A percentile compares a stretch with the other conserved stretches of the same genome.
Evolutionary conservation across 2,113 vertebrate genomes (phyloP).

Genomic region (Cinclus mexicanus): DNA sequence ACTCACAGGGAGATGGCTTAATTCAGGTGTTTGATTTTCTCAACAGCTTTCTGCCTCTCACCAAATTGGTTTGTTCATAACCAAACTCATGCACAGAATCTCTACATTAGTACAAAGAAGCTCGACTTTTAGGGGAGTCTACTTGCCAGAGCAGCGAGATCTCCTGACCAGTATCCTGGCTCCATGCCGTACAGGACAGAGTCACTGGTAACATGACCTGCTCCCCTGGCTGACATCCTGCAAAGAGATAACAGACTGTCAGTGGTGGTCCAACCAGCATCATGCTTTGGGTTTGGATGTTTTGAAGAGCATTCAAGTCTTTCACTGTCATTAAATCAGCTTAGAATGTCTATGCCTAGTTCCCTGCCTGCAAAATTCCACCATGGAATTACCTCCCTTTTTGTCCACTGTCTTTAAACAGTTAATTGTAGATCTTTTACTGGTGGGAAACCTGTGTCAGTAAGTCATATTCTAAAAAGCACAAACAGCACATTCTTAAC

Average conservation of each 20-base stretch:
- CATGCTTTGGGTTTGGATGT: background rate
- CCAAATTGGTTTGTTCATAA: background rate
- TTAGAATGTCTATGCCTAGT: background rate
- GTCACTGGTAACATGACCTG: background rate
- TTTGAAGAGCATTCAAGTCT: background rate
- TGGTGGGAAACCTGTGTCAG: background rate
- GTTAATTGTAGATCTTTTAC: background rate
- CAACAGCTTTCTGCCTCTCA: background rate
- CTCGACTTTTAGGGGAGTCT: background rate
- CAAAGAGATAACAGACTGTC: background rate
- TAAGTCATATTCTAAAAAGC: background rate
- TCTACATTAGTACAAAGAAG: background rate
- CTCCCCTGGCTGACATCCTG: background rate
- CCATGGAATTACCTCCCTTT: background rate
- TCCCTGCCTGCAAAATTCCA: accelerated
- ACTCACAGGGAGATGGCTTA: background rate
- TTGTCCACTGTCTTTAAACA: background rate
- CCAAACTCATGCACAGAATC: background rate
- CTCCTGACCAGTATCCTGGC: background rate
- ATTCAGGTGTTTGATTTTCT: background rate
- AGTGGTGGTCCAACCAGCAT: background rate
- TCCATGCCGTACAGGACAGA: background rate
- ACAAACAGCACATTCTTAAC: background rate
- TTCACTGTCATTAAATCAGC: background rate
- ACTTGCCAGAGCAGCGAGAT: background rate